Evolutionary conservation across 1,140 invertebrate species (phyloP).

Genomic region (Aphidius gifuensis): DNA sequence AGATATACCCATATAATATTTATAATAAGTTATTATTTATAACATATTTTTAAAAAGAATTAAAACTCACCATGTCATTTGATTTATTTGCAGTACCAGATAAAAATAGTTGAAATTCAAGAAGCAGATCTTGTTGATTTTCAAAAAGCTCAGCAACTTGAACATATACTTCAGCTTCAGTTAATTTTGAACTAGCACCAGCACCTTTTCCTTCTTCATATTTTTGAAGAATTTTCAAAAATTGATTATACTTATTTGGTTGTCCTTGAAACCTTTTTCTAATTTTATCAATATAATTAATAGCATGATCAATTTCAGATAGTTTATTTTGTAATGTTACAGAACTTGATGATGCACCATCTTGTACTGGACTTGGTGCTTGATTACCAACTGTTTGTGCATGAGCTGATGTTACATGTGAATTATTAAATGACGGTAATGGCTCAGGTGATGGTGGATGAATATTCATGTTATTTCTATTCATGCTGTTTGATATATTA

Average conservation of each 20-base stretch:
- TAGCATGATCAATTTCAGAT: constrained; percentile 98
- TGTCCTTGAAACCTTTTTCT: constrained; percentile 97
- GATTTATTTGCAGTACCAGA: constrained; percentile 57
- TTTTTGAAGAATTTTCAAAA: constrained; percentile 95
- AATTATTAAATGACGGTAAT: constrained; percentile 51
- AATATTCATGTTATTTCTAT: constrained; percentile 48
- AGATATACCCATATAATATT: no score
- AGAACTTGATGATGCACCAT: constrained; percentile 52
- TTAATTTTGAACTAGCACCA: constrained; percentile 64
- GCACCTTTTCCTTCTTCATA: constrained; percentile 93
- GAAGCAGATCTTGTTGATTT: constrained; percentile 93
- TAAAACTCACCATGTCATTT: no score
- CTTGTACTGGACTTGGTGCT: constrained; percentile 57
- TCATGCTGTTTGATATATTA: constrained; percentile 38
- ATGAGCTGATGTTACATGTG: constrained; percentile 54
- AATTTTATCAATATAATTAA: constrained; percentile 99
- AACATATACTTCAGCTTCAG: constrained; percentile 87
- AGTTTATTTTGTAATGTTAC: constrained; percentile 69
- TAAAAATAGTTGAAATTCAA: constrained; percentile 96
- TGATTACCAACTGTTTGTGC: constrained; percentile 57
- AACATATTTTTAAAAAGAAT: no score
- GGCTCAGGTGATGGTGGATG: constrained; percentile 50
- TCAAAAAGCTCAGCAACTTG: constrained; percentile 96
- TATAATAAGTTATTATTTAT: no score
- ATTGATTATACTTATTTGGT: constrained; percentile 97